Base-by-base conservation (phyloP, 2,888 invertebrate genomes). In the Lasius fuliginosus region DNA sequence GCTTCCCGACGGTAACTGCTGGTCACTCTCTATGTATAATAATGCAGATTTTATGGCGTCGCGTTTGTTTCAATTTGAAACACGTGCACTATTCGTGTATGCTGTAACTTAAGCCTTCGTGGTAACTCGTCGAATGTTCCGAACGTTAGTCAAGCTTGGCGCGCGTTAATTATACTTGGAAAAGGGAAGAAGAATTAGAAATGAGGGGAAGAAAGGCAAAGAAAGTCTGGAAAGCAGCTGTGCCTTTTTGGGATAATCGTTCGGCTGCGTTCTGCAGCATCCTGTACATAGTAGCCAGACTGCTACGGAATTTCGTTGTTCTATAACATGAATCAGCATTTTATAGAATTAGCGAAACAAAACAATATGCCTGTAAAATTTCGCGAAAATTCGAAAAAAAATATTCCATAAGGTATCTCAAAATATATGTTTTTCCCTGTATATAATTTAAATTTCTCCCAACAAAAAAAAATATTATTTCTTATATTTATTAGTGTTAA, bases 211-310 rank as follows among this genome's bases (percentile, higher is more conserved):
- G 12, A 11, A 53, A 36, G 12, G 11, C 11, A 5, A 36, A 0
- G 30, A 27, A 12, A 18, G 53, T 62, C 87, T 87, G 87, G 85
- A 83, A 82, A 82, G 71, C 88, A 88, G 84, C 86, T 89, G 88
- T 58, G 42, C 18, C 33, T 42, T 76, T 60, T 49, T 15, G 23
- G 40, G 5, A 33, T 27, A 36, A 15, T 15, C 49, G 12, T 27
- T 30, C 8, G 15, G n/a, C n/a, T 42, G 15, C 18, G 5, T 15
- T 4, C 27, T 68, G 23, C n/a, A 53, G 3, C 53, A 53, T 53
- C 53, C 53, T 53, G 53, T n/a, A 8, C 3, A n/a, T 1, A 53
- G n/a, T 8, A 53, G 8, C 8, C n/a, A 49, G 8, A 18, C 49
- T 36, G 36, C 5, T 36, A 49, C 12, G 58, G 18, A 12, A n/a